Base-by-base conservation (phyloP, 2,113 vertebrate genomes). In the Elgaria multicarinata region DNA sequence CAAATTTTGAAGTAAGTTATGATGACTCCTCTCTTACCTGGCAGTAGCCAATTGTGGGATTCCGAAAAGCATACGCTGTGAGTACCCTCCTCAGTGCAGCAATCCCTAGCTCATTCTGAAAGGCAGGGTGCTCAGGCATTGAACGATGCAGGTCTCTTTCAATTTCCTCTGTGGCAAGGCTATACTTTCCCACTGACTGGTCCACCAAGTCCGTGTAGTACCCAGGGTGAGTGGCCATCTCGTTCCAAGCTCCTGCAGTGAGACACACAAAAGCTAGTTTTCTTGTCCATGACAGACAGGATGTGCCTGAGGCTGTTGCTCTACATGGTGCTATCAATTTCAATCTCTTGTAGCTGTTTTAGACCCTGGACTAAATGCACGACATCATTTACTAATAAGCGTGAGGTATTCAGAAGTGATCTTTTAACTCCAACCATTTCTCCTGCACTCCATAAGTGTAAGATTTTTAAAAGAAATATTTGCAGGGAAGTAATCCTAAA, bases 111-210 rank as follows among this genome's bases (percentile, higher is more conserved):
- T 99, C 98, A 0, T 99, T 99, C 96, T 99, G 99, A 96, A 99
- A 99, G 76, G 99, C 99, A 2, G 98, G 97, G 95, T 99, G 99
- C 92, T 99, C 99, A 0, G 99, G 99, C 99, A 99, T 99, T 2
- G 99, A 99, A 33, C 99, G 98, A 92, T 99, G 99, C 33, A 99
- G 97, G 96, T 99, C 99, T 1, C 99, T 97, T 95, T 99, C 99
- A 0, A 99, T 99, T 97, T 99, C 99, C 88, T 99, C 99, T 0
- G 99, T 99, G 3, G 99, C 99, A 72, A 99, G 94, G 12, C 96
- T 99, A 88, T 98, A 98, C 72, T 95, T 97, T 2, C 99, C 99
- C 91, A 95, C 98, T 53, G 98, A 98, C 95, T 98, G 97, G 93
- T 98, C 98, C 92, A 99, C 98, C 91, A 99, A 96, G 87, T 98